Evolutionary conservation across 2,888 invertebrate species (phyloP).

Genomic region (Leptinotarsa haldemani): DNA sequence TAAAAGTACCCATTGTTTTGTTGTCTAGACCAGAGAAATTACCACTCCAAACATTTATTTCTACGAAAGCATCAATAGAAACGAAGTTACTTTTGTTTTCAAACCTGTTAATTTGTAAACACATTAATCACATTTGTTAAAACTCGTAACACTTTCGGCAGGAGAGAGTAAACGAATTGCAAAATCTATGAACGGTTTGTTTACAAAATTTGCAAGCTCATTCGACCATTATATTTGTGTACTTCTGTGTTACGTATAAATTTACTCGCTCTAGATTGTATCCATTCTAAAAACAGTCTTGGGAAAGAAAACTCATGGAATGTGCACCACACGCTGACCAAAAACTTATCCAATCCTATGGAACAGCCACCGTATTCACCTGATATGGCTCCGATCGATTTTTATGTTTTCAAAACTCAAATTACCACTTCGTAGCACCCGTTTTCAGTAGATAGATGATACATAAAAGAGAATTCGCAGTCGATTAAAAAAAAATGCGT

Average conservation of each 20-base stretch:
- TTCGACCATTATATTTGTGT: background rate
- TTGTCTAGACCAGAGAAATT: constrained; percentile 11
- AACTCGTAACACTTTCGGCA: constrained; percentile 4
- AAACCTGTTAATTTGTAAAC: background rate
- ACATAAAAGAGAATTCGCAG: no score
- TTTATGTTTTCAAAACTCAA: no score
- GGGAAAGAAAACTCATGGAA: no score
- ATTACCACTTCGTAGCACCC: no score
- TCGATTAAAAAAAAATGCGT: no score
- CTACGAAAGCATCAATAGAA: background rate
- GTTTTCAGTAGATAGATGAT: no score
- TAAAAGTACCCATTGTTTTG: background rate
- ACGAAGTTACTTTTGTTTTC: background rate
- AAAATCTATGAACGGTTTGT: constrained; percentile 12
- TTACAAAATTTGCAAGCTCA: constrained; percentile 23
- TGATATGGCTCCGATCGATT: no score
- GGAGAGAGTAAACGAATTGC: constrained; percentile 6
- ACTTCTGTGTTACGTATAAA: no score
- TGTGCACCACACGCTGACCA: no score
- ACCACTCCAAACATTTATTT: background rate
- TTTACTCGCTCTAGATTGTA: no score
- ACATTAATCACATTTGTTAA: background rate
- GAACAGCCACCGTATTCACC: no score
- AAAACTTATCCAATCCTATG: no score
- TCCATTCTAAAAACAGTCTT: background rate